Evolutionary conservation across 2,888 invertebrate species (phyloP), one percentile per base, ranked within the genome.

Genomic region (Anoplius nigerrimus): DNA sequence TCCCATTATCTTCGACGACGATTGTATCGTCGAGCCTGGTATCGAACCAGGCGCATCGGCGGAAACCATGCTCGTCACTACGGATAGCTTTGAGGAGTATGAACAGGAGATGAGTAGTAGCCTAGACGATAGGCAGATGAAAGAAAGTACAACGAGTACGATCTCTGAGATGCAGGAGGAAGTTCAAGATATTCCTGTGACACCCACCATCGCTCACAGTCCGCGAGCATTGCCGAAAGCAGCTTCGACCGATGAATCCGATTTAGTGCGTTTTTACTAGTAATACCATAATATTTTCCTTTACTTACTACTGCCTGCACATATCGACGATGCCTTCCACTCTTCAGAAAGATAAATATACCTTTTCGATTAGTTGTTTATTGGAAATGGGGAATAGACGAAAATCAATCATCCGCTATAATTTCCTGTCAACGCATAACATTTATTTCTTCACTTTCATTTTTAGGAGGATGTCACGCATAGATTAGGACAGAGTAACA

Each of bases 71-170:
- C 89, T 95, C 48, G 92, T 94, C 60, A 92, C 94, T 0, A 93
- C 93, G 6, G 93, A 94, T 86, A 92, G 92, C 20, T 93, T 93
- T 79, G 93, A 94, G 76, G 93, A 94, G 78, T 92, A 93, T 79
- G 93, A 92, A 52, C 90, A 90, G 62, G 92, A 92, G 84, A 92
- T 93, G 91, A 92, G 91, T 82, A 91, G 92, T 11, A 92, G 92
- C 82, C 90, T 93, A 58, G 91, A 92, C 76, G 92, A 93, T 6
- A 88, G 90, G 70, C 87, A 87, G 72, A 90, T 90, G 71, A 90
- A 92, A 72, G 90, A 90, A 60, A 89, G 90, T 42, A 91, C 90
- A 74, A 90, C 89, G n/a, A 91, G 91, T 81, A 92, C 91, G 55
- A 92, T 92, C 63, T 90, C 89, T 80, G 91, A 91, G 80, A 92